Base-by-base conservation (phyloP, 2,113 vertebrate genomes). In the Osmerus mordax region DNA sequence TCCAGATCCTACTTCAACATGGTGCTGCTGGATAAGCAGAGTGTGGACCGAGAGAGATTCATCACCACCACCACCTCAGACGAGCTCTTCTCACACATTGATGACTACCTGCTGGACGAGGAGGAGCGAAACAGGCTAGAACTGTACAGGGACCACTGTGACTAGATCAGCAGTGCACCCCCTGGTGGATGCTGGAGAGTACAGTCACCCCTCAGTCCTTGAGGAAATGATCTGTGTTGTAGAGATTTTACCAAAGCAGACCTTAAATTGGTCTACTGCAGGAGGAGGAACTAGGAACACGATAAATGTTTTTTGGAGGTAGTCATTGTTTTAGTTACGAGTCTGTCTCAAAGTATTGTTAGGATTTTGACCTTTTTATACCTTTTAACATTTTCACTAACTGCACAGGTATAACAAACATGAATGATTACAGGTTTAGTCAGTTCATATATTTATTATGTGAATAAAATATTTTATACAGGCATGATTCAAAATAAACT, bases 41-140 rank as follows among this genome's bases (percentile, higher is more conserved):
- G 96, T 1, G 52, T 84, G 0, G 97, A 98, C 89, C 91, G 94
- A 0, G 97, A 99, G 77, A 95, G 96, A 78, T 99, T 95, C 86
- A 90, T 95, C 72, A 72, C 82, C 56, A 94, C 96, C 0, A 65
- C 91, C 16, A 89, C 88, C 36, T 93, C 96, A 0, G 94, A 96
- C 0, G 96, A 99, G 87, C 92, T 99, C 74, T 98, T 96, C 72
- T 83, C 92, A 13, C 94, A 94, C 86, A 93, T 97, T 0, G 96
- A 99, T 69, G 91, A 90, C 28, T 96, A 95, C 87, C 81, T 99
- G 81, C 87, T 98, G 83, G 91, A 92, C 3, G 87, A 93, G 75
- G 90, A 91, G 3, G 95, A 99, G 73, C 79, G 90, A 0, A 90
- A 87, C 0, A 86, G 81, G 74, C 88, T 92, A 70, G 89, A 71